Conservation (phyloP, 2,113 vertebrate genomes). For the Charina bottae region DNA sequence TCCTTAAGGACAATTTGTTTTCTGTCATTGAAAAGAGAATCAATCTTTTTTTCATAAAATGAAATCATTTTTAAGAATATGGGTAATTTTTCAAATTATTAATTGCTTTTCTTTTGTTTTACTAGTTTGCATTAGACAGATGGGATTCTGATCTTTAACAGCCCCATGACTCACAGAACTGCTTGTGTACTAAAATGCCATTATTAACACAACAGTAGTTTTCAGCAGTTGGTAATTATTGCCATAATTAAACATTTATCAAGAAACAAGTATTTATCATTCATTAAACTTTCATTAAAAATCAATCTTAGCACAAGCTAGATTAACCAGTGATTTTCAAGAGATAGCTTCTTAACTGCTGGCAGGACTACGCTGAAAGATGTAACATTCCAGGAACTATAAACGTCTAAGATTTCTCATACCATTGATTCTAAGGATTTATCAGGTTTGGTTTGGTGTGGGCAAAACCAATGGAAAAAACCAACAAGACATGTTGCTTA, state of each 20-base stretch:
- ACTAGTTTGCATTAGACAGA: slow-evolving; percentile 79
- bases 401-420: slow-evolving; percentile 52
- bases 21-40: slow-evolving; percentile 52
- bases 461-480: slow-evolving; percentile 40
- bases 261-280: slow-evolving; percentile 86
- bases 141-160: slow-evolving; percentile 80
- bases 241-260: slow-evolving; percentile 90
- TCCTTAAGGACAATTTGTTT: slow-evolving; percentile 50
- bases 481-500: slow-evolving; percentile 44
- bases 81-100: slow-evolving; percentile 80
- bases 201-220: slow-evolving; percentile 89
- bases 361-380: slow-evolving; percentile 62
- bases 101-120: slow-evolving; percentile 81
- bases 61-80: slow-evolving; percentile 68
- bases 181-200: slow-evolving; percentile 82
- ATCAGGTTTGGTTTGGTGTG: slow-evolving; percentile 21
- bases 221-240: slow-evolving; percentile 89
- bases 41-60: slow-evolving; percentile 62
- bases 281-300: slow-evolving; percentile 88
- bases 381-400: slow-evolving; percentile 47
- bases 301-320: slow-evolving; percentile 78
- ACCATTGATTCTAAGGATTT: slow-evolving; percentile 37
- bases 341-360: slow-evolving; percentile 76
- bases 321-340: slow-evolving; percentile 81
- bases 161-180: slow-evolving; percentile 78